Conservation (phyloP, 2,888 invertebrate genomes). For the Homarus gammarus region DNA sequence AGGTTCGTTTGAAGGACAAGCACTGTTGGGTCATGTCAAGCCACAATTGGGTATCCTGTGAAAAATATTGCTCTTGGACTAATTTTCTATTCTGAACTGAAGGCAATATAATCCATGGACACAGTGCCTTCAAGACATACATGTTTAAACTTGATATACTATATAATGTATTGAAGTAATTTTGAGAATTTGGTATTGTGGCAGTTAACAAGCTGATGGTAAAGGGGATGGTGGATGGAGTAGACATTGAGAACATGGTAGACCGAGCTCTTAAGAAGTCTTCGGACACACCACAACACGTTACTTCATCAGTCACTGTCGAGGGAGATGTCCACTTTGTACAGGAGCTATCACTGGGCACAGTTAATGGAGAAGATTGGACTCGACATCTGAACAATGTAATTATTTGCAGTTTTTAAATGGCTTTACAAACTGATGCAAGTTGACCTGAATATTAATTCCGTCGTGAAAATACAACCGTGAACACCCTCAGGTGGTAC, state of each 20-base stretch:
- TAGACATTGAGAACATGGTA: slow-evolving; percentile 35
- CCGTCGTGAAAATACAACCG: neutral
- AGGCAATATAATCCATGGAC: no score
- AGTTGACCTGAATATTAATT: neutral
- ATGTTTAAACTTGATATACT: no score
- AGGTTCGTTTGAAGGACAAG: no score
- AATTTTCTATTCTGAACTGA: no score
- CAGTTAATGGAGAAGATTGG: slow-evolving; percentile 27
- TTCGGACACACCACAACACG: neutral
- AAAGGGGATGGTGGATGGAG: slow-evolving; percentile 36
- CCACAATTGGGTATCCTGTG: no score
- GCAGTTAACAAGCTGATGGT: slow-evolving; percentile 35
- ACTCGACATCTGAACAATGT: slow-evolving; percentile 11
- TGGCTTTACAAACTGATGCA: neutral
- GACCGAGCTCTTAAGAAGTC: slow-evolving; percentile 31
- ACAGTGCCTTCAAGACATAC: no score
- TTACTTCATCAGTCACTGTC: neutral
- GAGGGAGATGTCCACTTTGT: slow-evolving; percentile 8
- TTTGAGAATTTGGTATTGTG: neutral
- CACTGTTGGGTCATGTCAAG: no score
- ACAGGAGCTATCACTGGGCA: neutral
- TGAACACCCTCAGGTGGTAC: slow-evolving; percentile 21
- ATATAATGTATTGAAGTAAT: no score
- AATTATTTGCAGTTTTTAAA: neutral
- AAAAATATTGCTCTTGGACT: no score